Conservation (phyloP, 2,113 vertebrate genomes). For the Odontophorus gujanensis region DNA sequence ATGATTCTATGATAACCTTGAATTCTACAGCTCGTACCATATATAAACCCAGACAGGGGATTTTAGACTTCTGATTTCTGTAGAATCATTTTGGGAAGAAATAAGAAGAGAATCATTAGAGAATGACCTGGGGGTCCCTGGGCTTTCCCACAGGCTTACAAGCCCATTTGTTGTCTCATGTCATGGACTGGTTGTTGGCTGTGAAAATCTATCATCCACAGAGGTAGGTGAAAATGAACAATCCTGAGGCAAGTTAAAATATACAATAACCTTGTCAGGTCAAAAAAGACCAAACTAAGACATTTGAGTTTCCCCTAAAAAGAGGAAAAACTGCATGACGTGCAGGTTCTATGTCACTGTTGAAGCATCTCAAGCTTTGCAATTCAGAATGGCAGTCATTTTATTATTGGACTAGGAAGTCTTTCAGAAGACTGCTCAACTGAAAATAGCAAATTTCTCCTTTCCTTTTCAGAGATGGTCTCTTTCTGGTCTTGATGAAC, state of each 20-base stretch:
- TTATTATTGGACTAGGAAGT: not conserved
- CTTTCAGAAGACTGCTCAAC: not conserved
- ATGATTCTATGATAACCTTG: not conserved
- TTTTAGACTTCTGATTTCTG: not conserved
- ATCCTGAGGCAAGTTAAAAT: not conserved
- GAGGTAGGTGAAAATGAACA: not conserved
- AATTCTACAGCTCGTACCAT: not conserved
- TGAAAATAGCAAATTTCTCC: not conserved
- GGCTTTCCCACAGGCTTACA: not conserved
- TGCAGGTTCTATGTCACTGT: not conserved
- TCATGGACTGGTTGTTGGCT: not conserved
- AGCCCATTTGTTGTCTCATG: not conserved
- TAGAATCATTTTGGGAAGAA: not conserved
- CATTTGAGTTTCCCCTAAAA: not conserved
- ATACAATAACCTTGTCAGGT: not conserved
- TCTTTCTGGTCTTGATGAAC: not conserved
- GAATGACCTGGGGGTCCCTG: not conserved
- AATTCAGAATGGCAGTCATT: not conserved
- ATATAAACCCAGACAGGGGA: accelerated
- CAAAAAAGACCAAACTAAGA: not conserved
- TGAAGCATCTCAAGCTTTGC: not conserved
- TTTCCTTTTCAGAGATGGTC: not conserved
- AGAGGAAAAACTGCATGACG: accelerated
- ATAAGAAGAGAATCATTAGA: not conserved
- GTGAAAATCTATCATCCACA: not conserved